Base-by-base conservation (phyloP, 2,797 vertebrate genomes). In the Poliocrania exsul region DNA sequence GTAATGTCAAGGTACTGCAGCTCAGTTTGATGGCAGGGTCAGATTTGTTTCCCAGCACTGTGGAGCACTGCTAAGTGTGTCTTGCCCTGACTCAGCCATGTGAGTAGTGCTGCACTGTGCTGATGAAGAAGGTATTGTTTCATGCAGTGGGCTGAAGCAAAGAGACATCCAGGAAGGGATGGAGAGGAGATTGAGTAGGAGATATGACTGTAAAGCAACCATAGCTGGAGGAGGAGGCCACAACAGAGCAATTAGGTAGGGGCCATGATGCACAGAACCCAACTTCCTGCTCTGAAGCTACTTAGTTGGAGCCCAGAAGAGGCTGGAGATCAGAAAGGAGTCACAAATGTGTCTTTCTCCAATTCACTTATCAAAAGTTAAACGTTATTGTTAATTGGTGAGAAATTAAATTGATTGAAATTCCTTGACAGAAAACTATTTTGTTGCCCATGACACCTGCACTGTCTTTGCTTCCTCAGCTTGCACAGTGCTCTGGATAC, bases 11-110 rank as follows among this genome's bases (percentile, higher is more conserved):
- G 26, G 8, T 25, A n/a, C 21, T 10, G 28, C 42, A 50, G 29
- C 60, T 84, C 26, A 7, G 9, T 21, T 38, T 1, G 0, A 24
- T 51, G n/a, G 5, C 12, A 42, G 21, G 18, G 29, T 13, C 65
- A 5, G 33, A 29, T 71, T 66, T 80, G 24, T 62, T 65, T 54
- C 46, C 24, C 54, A 38, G 2, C 11, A 4, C 38, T 44, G 29
- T 10, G 23, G 35, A 71, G 25, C 15, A 2, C 61, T 29, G 3
- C 5, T 7, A 21, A 25, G 15, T 15, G 10, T 16, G 8, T 16
- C 64, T 54, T 0, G 0, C 20, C 11, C 25, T 8, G 2, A 33
- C 51, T 73, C 71, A 42, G 57, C 50, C 29, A 25, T 1, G 2
- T 5, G 20, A 26, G 11, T 46, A 56, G 5, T n/a, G 37, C 58